These are phyloP conservation scores for Paramuricea clavata DNA, from an alignment of 92 coral and sea anemone species.

Conservation along the genomic window DNA sequence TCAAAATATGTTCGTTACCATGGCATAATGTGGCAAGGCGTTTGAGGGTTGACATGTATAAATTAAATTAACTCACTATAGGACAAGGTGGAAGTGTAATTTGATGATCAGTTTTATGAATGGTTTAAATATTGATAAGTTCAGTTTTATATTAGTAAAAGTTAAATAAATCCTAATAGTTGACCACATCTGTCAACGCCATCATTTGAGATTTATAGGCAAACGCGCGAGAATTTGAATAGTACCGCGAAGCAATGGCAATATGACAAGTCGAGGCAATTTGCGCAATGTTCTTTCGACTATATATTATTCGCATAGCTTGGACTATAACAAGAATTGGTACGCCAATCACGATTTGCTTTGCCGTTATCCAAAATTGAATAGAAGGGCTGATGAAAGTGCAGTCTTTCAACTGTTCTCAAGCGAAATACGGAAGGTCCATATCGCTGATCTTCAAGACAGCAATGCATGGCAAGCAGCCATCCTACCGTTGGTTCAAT, in stretches of 20 bases:
- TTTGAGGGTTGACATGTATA: constrained; percentile 29
- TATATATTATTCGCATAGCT: no score
- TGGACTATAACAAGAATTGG: no score
- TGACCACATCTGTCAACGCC: constrained; percentile 7
- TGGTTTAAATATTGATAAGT: neutral
- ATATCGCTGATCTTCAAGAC: constrained; percentile 25
- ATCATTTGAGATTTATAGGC: neutral
- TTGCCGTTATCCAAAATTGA: no score
- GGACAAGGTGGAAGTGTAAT: constrained; percentile 17
- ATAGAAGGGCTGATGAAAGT: no score
- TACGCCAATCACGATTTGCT: no score
- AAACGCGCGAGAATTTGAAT: constrained; percentile 5
- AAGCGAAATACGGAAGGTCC: constrained; percentile 13
- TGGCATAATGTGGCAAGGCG: neutral
- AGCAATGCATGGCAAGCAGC: constrained; percentile 24
- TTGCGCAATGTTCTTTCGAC: constrained; percentile 6
- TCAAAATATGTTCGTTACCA: neutral
- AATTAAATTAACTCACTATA: constrained; percentile 22
- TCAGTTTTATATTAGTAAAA: neutral
- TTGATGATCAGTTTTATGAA: neutral
- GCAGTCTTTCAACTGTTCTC: neutral
- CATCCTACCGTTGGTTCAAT: constrained; percentile 8
- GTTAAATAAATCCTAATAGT: neutral
- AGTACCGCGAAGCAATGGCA: neutral
- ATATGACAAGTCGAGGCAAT: neutral